Evolutionary conservation across 1,140 invertebrate species (phyloP).

Genomic region (Lepidurus couesii): DNA sequence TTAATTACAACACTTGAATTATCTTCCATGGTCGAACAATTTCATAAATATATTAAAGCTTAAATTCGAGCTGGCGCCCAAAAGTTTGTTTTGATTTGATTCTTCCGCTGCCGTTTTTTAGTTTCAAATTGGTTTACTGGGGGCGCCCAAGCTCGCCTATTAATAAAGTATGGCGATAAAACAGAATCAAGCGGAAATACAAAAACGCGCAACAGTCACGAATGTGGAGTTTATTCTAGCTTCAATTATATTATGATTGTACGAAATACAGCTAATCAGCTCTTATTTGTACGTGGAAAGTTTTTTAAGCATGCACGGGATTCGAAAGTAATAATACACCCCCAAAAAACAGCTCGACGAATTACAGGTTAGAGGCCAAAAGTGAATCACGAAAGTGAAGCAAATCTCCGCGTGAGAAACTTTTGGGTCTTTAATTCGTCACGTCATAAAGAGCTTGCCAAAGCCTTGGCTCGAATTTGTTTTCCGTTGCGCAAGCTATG

Average conservation of each 20-base stretch:
- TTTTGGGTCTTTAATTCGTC: neutral
- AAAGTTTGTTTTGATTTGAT: neutral
- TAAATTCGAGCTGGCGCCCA: neutral
- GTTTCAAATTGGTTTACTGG: neutral
- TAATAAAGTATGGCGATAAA: no score
- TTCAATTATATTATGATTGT: no score
- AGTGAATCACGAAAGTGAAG: neutral
- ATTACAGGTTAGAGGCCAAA: neutral
- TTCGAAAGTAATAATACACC: neutral
- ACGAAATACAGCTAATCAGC: no score
- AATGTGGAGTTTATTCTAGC: no score
- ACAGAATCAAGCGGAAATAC: no score
- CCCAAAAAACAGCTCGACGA: neutral
- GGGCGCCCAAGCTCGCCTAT: neutral
- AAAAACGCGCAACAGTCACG: no score
- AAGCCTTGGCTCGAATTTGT: neutral
- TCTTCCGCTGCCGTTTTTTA: neutral
- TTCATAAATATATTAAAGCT: neutral
- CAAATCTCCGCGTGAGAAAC: neutral
- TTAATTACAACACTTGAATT: neutral
- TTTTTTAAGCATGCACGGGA: no score
- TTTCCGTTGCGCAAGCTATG: neutral
- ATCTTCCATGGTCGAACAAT: neutral
- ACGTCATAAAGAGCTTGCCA: neutral
- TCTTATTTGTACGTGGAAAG: no score